Conservation (phyloP, 2,888 invertebrate species). For the Pegoplata infirma region DNA sequence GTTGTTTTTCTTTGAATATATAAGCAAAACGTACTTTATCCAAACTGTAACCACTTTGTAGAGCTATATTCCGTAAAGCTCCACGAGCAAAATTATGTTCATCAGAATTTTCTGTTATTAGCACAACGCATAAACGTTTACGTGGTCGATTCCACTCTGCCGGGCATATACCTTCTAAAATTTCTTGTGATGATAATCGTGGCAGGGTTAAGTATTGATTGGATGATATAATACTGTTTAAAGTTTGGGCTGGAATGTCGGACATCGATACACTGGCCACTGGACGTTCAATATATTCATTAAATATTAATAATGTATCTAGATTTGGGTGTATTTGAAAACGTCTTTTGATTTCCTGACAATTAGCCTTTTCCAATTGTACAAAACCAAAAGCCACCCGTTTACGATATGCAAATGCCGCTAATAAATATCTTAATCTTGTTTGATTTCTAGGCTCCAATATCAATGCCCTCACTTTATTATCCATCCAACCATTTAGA, state of each 20-base stretch:
- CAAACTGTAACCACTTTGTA: conserved; percentile 82
- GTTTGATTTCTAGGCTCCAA: conserved; percentile 88
- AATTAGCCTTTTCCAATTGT: conserved; percentile 81
- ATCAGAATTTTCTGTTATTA: conserved; percentile 84
- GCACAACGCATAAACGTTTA: conserved; percentile 87
- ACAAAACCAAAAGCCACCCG: conserved; percentile 92
- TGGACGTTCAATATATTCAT: conserved; percentile 89
- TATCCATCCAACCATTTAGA: conserved; percentile 93
- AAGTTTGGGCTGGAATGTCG: conserved; percentile 91
- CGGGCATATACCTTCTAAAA: conserved; percentile 83
- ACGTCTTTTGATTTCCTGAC: conserved; percentile 82
- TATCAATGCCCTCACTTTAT: conserved; percentile 92
- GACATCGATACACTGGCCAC: conserved; percentile 93
- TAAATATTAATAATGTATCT: conserved; percentile 92
- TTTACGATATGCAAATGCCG: conserved; percentile 91
- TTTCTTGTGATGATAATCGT: conserved; percentile 93
- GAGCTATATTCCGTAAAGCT: conserved; percentile 85
- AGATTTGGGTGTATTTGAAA: conserved; percentile 86
- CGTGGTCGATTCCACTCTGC: conserved; percentile 89
- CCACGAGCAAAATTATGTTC: conserved; percentile 79
- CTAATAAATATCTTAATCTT: conserved; percentile 90
- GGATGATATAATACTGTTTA: conserved; percentile 91
- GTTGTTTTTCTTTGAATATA: conserved; percentile 87
- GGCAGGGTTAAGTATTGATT: conserved; percentile 94
- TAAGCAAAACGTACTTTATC: conserved; percentile 92